Base-by-base conservation (phyloP, 92 coral and sea anemone genomes). In the Umimayanthus chanpuru region DNA sequence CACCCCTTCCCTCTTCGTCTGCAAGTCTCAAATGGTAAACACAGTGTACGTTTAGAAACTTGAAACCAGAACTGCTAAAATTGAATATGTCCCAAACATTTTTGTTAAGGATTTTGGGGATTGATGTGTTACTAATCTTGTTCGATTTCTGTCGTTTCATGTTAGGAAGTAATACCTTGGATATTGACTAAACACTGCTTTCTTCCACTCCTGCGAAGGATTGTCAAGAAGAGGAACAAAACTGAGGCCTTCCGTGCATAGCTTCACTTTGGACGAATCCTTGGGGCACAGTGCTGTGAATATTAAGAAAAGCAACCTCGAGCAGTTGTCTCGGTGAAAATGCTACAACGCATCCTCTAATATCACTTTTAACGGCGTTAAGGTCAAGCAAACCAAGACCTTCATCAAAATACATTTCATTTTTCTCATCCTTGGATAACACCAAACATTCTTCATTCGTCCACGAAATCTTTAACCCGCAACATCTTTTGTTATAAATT, bases 241-340 rank as follows among this genome's bases (percentile, higher is more conserved):
- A 61, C 98, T 95, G n/a, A 92, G 79, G 6, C 98, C 98, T 86
- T 95, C 98, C 7, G 98, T 88, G 70, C 98, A 95, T 88, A 90
- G 53, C 30, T 76, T 75, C 4, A 91, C 85, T 55, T 94, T 88
- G 3, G 96, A 91, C 0, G 98, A 93, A 66, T 92, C 92, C 38
- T 92, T 90, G 28, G 98, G 98, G 68, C 98, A 95, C 23, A 91
- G 76, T 28, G 58, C 98, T 95, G 71, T 12, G 47, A 74, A 53
- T 38, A 21, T 41, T 9, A 40, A 71, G 49, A 81, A 32, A 32
- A 32, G 36, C 36, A 32, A 32, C 36, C 36, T 32, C 61, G 66
- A n/a, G 65, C 29, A 20, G 44, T 55, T 28, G 21, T 20, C 5
- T 56, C 11, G 4, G 36, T 32, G 36, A 32, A 32, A 32, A 32